phyloP scores from a whole-genome alignment of 30 jellyfish, hydroid and myxozoan species.

The Pseudorhiza aurosa region DNA sequence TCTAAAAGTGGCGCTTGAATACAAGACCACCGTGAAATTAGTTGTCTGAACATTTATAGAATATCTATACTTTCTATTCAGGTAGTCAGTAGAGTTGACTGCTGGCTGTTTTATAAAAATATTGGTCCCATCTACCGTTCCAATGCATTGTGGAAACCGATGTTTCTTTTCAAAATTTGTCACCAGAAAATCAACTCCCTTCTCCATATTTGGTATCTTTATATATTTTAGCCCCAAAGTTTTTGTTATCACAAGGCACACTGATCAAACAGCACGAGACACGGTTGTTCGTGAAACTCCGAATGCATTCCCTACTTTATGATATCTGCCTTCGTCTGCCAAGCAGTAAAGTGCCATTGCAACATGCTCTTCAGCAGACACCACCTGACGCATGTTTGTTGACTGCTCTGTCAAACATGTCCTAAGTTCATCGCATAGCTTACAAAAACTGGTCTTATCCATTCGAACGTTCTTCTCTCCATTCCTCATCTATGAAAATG shows the following conservation, averaged over 20 bases:
- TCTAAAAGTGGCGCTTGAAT: too few species aligned
- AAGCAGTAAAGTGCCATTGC: too few species aligned
- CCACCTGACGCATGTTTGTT: too few species aligned
- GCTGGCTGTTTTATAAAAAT: constrained; percentile 30
- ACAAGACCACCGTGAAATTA: too few species aligned
- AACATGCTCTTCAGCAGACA: too few species aligned
- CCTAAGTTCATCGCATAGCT: too few species aligned
- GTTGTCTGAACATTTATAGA: too few species aligned
- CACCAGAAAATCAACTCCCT: constrained; percentile 5
- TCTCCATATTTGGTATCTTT: constrained; percentile 35
- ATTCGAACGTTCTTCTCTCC: too few species aligned
- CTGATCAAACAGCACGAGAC: constrained; percentile 27
- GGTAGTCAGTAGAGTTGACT: constrained; percentile 37
- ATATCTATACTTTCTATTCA: constrained; percentile 36
- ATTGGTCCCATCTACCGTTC: constrained; percentile 70
- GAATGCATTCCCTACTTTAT: constrained; percentile 53
- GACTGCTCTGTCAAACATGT: too few species aligned
- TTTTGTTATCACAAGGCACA: constrained; percentile 16
- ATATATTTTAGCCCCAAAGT: constrained; percentile 52
- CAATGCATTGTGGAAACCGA: constrained; percentile 77
- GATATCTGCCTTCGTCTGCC: too few species aligned
- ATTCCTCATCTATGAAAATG: too few species aligned
- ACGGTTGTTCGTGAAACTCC: constrained; percentile 70
- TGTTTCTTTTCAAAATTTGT: constrained; percentile 20
- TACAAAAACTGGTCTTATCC: too few species aligned